Evolutionary conservation across 2,797 vertebrate species (phyloP).

Genomic region (Hyperoplus lanceolatus): DNA sequence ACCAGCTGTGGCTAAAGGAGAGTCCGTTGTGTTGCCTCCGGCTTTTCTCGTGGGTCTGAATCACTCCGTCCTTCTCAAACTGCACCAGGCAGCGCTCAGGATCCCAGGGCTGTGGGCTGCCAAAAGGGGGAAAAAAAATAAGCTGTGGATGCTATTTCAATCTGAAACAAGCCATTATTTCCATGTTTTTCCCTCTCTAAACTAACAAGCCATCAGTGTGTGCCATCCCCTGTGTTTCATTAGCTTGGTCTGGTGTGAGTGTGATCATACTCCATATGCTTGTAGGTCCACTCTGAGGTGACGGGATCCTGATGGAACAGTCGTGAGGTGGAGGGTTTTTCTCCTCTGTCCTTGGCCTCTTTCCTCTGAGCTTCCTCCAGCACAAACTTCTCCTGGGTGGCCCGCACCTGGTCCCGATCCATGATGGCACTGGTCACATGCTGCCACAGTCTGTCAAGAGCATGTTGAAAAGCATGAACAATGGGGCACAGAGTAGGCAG

Average conservation of each 20-base stretch:
- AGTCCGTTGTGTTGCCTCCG: slow-evolving; percentile 79
- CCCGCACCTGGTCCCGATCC: slow-evolving; percentile 91
- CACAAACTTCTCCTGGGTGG: slow-evolving; percentile 93
- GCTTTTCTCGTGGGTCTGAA: slow-evolving; percentile 90
- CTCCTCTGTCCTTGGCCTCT: slow-evolving; percentile 86
- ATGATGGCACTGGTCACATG: slow-evolving; percentile 93
- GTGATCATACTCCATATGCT: slow-evolving; percentile 89
- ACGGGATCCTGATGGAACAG: slow-evolving; percentile 88
- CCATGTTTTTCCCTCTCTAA: background rate
- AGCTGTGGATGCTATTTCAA: background rate
- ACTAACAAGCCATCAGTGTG: background rate
- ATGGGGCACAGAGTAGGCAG: background rate
- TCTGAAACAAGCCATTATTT: background rate
- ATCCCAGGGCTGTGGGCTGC: slow-evolving; percentile 92
- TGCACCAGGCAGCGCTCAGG: slow-evolving; percentile 89
- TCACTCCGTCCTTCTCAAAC: slow-evolving; percentile 92
- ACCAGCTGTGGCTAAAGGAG: slow-evolving; percentile 86
- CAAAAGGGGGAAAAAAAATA: background rate
- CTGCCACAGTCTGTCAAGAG: slow-evolving; percentile 90
- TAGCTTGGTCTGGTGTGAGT: background rate
- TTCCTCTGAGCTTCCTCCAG: slow-evolving; percentile 94
- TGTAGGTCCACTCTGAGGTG: slow-evolving; percentile 92
- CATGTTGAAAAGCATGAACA: background rate
- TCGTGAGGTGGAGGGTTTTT: slow-evolving; percentile 86
- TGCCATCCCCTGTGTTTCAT: background rate